A percentile compares a stretch with the other conserved stretches of the same genome.
Evolutionary conservation across 2,113 vertebrate genomes (phyloP).

Genomic region (Ursus arctos): DNA sequence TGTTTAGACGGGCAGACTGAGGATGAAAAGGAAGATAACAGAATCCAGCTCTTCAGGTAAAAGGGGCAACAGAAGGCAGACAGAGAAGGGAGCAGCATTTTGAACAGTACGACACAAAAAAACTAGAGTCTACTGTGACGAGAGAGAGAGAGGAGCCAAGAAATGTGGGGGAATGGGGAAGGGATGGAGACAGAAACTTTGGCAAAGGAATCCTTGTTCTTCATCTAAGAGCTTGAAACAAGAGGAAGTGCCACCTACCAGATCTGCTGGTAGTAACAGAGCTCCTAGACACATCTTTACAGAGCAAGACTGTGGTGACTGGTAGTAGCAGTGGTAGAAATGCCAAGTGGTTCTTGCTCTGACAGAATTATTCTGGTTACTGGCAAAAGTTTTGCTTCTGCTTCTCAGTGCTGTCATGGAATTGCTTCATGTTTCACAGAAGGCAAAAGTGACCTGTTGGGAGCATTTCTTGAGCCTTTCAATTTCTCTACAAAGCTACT

Average conservation of each 20-base stretch:
- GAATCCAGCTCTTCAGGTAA: not conserved
- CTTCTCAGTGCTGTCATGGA: accelerated
- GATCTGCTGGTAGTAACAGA: not conserved
- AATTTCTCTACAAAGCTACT: not conserved
- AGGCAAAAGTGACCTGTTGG: not conserved
- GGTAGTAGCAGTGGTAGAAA: not conserved
- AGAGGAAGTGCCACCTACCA: not conserved
- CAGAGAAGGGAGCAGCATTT: not conserved
- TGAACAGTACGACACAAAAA: not conserved
- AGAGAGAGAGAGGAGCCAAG: not conserved
- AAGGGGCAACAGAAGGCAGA: not conserved
- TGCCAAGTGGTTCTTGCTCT: not conserved
- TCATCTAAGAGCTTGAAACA: not conserved
- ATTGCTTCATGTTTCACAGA: not conserved
- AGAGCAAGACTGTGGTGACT: not conserved
- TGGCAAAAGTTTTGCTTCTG: not conserved
- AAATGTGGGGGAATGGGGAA: not conserved
- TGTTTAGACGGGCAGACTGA: not conserved
- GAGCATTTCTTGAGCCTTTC: not conserved
- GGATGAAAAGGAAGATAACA: not conserved
- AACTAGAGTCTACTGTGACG: not conserved
- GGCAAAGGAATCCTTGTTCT: not conserved
- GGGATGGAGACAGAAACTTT: not conserved
- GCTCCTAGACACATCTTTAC: not conserved
- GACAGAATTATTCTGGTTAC: not conserved